Evolutionary conservation across 2,797 vertebrate species (phyloP).

Genomic region (Muraenolepis orangiensis): DNA sequence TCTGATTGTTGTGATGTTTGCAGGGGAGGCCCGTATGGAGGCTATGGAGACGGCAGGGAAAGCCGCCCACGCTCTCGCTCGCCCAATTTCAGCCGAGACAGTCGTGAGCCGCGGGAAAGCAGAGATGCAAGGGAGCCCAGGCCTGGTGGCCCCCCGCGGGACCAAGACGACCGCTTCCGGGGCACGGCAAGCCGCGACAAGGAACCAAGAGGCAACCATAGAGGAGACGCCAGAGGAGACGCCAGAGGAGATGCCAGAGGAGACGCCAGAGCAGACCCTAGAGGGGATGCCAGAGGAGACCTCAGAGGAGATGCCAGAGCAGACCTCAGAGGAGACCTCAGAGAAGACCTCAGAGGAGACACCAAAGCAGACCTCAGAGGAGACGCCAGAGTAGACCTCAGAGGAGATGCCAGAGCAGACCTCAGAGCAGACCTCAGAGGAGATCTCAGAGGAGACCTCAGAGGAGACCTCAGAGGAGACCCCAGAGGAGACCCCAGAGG

Average conservation of each 20-base stretch:
- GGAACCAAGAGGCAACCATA: conserved; percentile 69
- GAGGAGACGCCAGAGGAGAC: conserved; percentile 54
- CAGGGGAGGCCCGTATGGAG: conserved; percentile 61
- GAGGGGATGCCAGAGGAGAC: not conserved
- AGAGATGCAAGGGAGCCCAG: conserved; percentile 69
- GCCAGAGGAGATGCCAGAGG: not conserved
- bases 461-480: conserved; percentile 36
- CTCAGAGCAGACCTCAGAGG: not conserved
- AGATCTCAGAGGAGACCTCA: not conserved
- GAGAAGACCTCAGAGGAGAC: conserved; percentile 68
- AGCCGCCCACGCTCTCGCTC: conserved; percentile 70
- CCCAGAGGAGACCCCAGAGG: conserved; percentile 66
- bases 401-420: not conserved
- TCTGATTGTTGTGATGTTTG: conserved; percentile 29
- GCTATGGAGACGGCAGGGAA: conserved; percentile 70
- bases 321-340: too few species aligned
- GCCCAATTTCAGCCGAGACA: conserved; percentile 58
- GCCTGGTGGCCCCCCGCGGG: conserved; percentile 56
- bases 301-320: too few species aligned
- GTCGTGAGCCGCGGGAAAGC: conserved; percentile 75
- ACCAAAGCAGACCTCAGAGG: conserved; percentile 52
- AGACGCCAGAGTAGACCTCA: conserved; percentile 48
- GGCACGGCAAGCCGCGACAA: conserved; percentile 65
- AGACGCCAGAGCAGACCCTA: not conserved
- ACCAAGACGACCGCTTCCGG: conserved; percentile 55